Evolutionary conservation across 37 sponge, comb jelly and placozoan species (phyloP).

Genomic region (Haliclona indistincta): DNA sequence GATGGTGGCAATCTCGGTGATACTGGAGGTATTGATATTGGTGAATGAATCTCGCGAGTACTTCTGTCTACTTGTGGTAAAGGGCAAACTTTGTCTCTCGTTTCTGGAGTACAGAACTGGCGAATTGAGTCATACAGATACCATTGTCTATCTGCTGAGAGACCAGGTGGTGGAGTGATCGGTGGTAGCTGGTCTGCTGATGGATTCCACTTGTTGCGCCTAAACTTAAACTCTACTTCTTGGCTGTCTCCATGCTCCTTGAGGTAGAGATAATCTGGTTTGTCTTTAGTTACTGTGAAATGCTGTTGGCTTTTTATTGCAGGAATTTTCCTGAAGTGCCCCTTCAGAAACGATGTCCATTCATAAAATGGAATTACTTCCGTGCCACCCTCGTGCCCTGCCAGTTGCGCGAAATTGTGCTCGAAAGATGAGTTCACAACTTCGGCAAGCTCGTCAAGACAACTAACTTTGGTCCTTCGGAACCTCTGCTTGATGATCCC

Average conservation of each 20-base stretch:
- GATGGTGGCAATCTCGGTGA: too few species aligned
- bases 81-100: not conserved
- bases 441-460: not conserved
- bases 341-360: not conserved
- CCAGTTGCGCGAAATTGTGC: not conserved
- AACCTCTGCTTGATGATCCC: constrained; percentile 2
- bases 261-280: too few species aligned
- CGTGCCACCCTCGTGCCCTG: not conserved
- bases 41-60: too few species aligned
- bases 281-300: too few species aligned
- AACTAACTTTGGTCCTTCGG: not conserved
- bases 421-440: not conserved
- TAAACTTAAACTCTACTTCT: too few species aligned
- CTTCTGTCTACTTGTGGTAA: too few species aligned
- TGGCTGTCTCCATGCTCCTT: too few species aligned
- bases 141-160: too few species aligned
- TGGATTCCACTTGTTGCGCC: not conserved
- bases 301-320: too few species aligned
- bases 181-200: not conserved
- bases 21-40: too few species aligned
- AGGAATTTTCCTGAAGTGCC: not conserved
- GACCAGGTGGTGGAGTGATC: not conserved
- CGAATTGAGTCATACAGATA: too few species aligned
- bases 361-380: not conserved
- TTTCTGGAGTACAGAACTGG: too few species aligned